phyloP scores from a whole-genome alignment of 2,888 invertebrate species.

The Caenorhabditis sinica region DNA sequence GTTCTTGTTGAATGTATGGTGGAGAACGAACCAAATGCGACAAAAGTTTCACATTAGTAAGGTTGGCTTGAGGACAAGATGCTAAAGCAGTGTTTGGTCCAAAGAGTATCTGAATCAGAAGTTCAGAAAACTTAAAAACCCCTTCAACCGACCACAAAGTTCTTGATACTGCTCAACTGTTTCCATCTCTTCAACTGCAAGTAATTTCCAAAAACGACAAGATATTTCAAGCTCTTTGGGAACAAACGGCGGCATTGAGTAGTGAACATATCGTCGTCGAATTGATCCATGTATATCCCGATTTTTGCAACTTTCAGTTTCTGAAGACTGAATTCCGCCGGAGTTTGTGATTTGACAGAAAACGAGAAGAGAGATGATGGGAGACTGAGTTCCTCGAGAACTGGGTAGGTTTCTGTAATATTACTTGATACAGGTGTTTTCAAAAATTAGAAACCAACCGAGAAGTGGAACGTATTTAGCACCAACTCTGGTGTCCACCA shows the following conservation, averaged over 20 bases:
- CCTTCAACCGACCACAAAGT: constrained; percentile 19
- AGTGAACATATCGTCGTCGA: constrained; percentile 52
- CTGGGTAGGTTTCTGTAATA: constrained; percentile 35
- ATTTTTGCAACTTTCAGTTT: constrained; percentile 52
- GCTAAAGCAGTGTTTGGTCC: constrained; percentile 59
- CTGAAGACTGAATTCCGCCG: constrained; percentile 12
- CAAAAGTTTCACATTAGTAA: constrained; percentile 50
- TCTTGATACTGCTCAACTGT: constrained; percentile 40
- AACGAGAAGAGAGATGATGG: constrained; percentile 61
- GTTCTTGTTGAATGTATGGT: constrained; percentile 55
- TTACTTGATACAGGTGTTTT: not conserved
- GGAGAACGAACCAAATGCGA: constrained; percentile 63
- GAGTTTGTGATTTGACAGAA: constrained; percentile 30
- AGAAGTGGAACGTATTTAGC: constrained; percentile 48
- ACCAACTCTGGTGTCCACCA: constrained; percentile 58
- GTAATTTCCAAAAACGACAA: constrained; percentile 66
- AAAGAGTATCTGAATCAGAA: constrained; percentile 53
- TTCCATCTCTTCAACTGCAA: constrained; percentile 49
- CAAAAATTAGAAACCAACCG: not conserved
- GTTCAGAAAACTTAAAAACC: not conserved
- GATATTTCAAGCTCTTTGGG: constrained; percentile 35
- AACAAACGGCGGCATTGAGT: constrained; percentile 34
- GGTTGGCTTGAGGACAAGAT: constrained; percentile 55
- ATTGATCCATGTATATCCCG: constrained; percentile 65
- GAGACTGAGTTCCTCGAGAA: constrained; percentile 52